These are phyloP conservation scores for Sphenopsis melanotis DNA, from an alignment of 2,797 vertebrate genomes.

Conservation along the genomic window DNA sequence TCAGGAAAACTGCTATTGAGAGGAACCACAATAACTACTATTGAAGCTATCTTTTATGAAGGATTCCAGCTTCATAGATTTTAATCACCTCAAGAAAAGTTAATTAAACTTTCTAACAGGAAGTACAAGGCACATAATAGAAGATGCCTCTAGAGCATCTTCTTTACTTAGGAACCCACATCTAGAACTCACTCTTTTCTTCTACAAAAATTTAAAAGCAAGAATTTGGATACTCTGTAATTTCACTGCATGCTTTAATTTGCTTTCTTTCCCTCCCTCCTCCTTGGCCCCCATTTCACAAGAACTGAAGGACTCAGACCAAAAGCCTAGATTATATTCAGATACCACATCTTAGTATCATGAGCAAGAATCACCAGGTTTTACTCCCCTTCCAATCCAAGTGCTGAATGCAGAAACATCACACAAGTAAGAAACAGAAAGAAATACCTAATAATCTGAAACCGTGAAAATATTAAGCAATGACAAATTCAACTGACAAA, in stretches of 20 bases:
- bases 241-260: neutral
- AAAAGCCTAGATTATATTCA: neutral
- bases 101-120: neutral
- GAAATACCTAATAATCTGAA: neutral
- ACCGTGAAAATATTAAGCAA: neutral
- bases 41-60: neutral
- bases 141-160: neutral
- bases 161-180: neutral
- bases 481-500: neutral
- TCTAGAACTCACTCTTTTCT: neutral
- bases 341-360: neutral
- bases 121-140: neutral
- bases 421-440: neutral
- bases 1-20: neutral
- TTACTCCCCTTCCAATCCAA: neutral
- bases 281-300: neutral
- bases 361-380: neutral
- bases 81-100: neutral
- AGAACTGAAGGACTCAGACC: neutral
- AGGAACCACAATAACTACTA: neutral
- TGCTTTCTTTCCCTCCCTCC: neutral
- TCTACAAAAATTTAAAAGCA: neutral
- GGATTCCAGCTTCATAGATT: neutral
- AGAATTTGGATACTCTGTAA: neutral
- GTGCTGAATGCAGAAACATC: neutral